A percentile compares a stretch with the other conserved stretches of the same genome.
phyloP scores from a whole-genome alignment of 2,113 vertebrate species.

The Phoxinus phoxinus region DNA sequence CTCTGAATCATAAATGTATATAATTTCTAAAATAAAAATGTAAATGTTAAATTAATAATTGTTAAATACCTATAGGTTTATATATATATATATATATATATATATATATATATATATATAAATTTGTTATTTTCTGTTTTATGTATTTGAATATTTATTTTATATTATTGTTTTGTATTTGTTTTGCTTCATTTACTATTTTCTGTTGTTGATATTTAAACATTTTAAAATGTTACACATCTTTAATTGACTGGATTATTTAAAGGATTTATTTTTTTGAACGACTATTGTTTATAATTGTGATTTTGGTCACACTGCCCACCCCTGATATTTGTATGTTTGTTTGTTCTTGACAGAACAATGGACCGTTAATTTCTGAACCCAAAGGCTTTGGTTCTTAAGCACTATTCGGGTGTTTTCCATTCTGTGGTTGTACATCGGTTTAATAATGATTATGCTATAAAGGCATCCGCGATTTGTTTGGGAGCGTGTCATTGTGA shows the following conservation, averaged over 20 bases:
- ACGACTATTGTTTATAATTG: background rate
- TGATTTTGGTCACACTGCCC: background rate
- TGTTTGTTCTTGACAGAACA: background rate
- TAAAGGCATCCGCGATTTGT: background rate
- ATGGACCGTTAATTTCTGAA: background rate
- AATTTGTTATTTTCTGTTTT: no score
- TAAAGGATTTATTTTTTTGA: background rate
- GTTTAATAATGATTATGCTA: conserved; percentile 7
- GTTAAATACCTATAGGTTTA: no score
- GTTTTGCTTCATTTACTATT: no score
- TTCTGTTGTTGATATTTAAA: no score
- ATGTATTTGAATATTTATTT: no score
- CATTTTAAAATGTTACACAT: no score
- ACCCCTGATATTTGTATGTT: background rate
- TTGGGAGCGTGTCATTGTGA: background rate
- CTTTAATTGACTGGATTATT: no score
- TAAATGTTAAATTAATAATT: no score
- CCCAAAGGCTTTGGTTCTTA: background rate
- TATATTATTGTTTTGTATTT: no score
- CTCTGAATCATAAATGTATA: background rate
- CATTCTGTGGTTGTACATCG: background rate
- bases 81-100: no score
- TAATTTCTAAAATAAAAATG: no score
- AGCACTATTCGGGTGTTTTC: background rate
- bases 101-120: no score